Evolutionary conservation across 2,113 vertebrate species (phyloP).

Genomic region (Nothoprocta pentlandii): DNA sequence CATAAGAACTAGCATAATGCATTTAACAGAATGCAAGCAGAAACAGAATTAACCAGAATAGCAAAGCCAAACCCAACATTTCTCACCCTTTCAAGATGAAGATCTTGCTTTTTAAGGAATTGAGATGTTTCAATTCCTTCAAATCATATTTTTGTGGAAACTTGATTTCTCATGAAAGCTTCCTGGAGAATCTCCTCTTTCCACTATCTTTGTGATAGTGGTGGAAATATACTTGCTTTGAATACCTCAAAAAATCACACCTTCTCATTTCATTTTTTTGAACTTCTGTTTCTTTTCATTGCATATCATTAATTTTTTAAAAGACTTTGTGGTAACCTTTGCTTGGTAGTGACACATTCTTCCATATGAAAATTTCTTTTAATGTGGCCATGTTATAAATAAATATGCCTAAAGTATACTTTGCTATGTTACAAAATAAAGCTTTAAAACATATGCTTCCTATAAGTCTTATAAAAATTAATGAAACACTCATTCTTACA

Average conservation of each 20-base stretch:
- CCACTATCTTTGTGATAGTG: neutral
- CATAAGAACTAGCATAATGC: neutral
- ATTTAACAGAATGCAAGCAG: neutral
- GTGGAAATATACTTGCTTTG: neutral
- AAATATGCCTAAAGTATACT: conserved; percentile 39
- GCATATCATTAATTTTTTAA: conserved; percentile 16
- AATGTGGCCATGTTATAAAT: conserved; percentile 32
- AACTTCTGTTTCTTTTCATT: conserved; percentile 28
- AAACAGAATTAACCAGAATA: neutral
- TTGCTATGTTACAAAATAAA: conserved; percentile 22
- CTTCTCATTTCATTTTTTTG: neutral
- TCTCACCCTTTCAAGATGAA: conserved; percentile 13
- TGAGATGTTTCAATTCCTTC: neutral
- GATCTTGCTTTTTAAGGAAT: neutral
- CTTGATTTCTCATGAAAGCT: neutral
- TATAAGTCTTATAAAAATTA: conserved; percentile 59
- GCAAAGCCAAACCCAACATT: neutral
- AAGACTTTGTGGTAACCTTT: neutral
- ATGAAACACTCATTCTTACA: conserved; percentile 59
- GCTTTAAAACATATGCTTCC: conserved; percentile 36
- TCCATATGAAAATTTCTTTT: conserved; percentile 49
- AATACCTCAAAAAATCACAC: neutral
- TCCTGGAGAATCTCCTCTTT: neutral
- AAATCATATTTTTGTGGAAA: neutral
- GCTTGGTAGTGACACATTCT: conserved; percentile 28